A percentile compares a stretch with the other conserved stretches of the same genome.
Conservation (phyloP, 2,113 vertebrate species). For the Erythrolamprus reginae region DNA sequence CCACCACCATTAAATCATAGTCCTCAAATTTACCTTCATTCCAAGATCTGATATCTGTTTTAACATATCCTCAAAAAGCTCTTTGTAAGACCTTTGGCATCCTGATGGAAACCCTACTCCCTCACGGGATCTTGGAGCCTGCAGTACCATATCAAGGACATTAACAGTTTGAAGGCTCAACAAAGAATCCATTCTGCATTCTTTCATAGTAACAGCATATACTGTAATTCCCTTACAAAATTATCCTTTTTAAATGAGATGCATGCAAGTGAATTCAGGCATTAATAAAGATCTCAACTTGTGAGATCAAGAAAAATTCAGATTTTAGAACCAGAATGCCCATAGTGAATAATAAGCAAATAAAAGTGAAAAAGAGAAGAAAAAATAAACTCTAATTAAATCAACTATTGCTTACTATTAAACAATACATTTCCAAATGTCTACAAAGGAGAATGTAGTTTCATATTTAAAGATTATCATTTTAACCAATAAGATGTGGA, state of each 20-base stretch:
- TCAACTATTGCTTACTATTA: background rate
- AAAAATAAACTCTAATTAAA: background rate
- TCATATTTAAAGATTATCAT: background rate
- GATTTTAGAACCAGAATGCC: background rate
- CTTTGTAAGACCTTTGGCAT: conserved; percentile 73
- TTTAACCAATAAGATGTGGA: background rate
- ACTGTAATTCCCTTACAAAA: conserved; percentile 8
- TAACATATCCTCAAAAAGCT: conserved; percentile 83
- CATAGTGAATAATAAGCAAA: background rate
- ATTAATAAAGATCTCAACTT: background rate
- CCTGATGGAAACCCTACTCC: conserved; percentile 88
- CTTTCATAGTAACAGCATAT: background rate
- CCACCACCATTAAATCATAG: conserved; percentile 9
- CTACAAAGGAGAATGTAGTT: background rate
- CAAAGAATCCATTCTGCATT: background rate
- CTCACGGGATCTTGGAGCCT: conserved; percentile 81
- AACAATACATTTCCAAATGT: background rate
- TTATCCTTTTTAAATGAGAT: background rate
- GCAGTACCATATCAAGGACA: conserved; percentile 84
- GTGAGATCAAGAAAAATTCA: background rate
- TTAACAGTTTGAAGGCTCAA: conserved; percentile 53
- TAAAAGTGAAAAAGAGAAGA: background rate
- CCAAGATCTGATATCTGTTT: conserved; percentile 89
- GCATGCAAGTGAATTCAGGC: background rate
- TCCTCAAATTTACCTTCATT: conserved; percentile 81